Evolutionary conservation across 2,888 invertebrate genomes (phyloP).

Genomic region (Napeogenes inachia): DNA sequence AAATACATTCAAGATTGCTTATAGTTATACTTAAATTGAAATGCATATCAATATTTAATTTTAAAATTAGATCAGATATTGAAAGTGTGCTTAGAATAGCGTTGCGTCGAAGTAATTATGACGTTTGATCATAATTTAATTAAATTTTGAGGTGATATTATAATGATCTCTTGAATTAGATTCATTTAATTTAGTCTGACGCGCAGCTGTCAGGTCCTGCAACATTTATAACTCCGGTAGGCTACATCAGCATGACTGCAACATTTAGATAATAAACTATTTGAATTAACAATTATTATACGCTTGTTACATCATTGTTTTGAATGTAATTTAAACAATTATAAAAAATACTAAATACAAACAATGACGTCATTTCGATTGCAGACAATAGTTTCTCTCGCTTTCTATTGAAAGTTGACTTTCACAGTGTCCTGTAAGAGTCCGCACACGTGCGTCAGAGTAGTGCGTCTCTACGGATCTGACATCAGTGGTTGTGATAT

Average conservation of each 20-base stretch:
- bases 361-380: background rate
- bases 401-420: slow-evolving; percentile 7
- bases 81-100: no score
- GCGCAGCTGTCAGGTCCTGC: background rate
- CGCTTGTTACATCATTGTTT: no score
- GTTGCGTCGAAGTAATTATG: no score
- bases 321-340: background rate
- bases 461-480: background rate
- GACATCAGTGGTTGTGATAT: no score
- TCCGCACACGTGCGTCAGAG: background rate
- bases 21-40: no score
- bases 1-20: no score
- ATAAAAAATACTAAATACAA: background rate
- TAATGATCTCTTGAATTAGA: background rate
- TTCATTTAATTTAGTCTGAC: background rate
- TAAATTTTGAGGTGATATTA: background rate
- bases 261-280: background rate
- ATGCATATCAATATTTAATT: no score
- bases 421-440: slow-evolving; percentile 1
- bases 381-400: slow-evolving; percentile 7
- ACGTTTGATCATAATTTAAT: no score
- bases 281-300: no score
- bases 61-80: no score
- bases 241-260: background rate
- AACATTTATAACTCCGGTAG: no score